Conservation (phyloP, 2,888 invertebrate species). For the Arrhopalites spinosus region DNA sequence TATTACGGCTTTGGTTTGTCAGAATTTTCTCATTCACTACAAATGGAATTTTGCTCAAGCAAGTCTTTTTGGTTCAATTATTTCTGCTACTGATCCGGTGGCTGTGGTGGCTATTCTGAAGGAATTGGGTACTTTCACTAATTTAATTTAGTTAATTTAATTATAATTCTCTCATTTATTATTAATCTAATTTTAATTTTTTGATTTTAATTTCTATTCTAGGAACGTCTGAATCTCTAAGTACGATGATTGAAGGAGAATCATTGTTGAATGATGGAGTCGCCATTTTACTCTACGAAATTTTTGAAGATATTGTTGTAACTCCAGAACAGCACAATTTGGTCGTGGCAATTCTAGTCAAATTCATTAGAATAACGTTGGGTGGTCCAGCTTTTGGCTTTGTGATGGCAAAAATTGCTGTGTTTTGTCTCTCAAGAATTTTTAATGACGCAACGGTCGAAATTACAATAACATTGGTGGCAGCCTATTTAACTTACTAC, state of each 20-base stretch:
- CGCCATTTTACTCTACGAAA: constrained; percentile 61
- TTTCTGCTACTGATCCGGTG: constrained; percentile 63
- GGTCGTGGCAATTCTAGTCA: constrained; percentile 39
- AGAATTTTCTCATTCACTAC: constrained; percentile 54
- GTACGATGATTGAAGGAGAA: constrained; percentile 62
- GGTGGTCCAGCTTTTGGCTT: constrained; percentile 60
- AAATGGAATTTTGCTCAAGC: constrained; percentile 59
- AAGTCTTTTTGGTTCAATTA: constrained; percentile 60
- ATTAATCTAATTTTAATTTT: neutral
- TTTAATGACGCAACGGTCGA: constrained; percentile 61
- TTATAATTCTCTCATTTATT: neutral
- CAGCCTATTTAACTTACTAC: constrained; percentile 61
- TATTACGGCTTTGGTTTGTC: constrained; percentile 49
- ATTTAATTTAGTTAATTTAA: neutral
- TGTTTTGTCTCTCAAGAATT: constrained; percentile 59
- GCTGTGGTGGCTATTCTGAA: constrained; percentile 62
- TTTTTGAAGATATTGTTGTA: constrained; percentile 49
- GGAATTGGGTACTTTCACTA: constrained; percentile 57
- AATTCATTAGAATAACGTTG: constrained; percentile 57
- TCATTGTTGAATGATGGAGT: constrained; percentile 62
- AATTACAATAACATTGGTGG: constrained; percentile 60
- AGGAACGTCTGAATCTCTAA: constrained; percentile 59
- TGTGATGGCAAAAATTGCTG: constrained; percentile 59
- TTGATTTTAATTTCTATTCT: neutral
- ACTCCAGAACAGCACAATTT: constrained; percentile 31